phyloP scores from a whole-genome alignment of 2,797 vertebrate genomes.

The Clarias laeviceps region DNA sequence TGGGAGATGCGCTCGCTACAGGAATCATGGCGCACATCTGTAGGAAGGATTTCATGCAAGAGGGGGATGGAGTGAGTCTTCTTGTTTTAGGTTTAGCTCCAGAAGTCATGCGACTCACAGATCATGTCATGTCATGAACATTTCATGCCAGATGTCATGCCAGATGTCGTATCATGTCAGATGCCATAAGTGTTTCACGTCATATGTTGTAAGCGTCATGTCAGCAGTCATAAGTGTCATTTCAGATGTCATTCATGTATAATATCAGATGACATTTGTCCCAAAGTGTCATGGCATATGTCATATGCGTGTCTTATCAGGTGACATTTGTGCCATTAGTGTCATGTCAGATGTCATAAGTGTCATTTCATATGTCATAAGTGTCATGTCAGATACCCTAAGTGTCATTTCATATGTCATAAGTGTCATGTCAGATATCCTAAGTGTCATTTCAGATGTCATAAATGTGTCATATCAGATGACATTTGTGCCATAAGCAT shows the following conservation, averaged over 20 bases:
- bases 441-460: neutral
- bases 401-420: no score
- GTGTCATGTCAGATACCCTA: neutral
- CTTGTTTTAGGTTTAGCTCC: neutral
- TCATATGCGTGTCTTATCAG: neutral
- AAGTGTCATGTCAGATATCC: neutral
- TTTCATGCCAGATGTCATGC: no score
- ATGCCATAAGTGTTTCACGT: neutral
- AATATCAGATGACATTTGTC: no score
- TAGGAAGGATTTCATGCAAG: slow-evolving; percentile 92
- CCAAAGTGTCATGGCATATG: no score
- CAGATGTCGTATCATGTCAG: neutral
- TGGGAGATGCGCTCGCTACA: slow-evolving; percentile 91
- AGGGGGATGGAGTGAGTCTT: slow-evolving; percentile 83
- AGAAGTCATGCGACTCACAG: neutral
- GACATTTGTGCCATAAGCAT: no score
- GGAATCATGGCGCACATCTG: slow-evolving; percentile 98
- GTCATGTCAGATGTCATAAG: neutral
- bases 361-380: neutral
- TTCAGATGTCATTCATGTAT: no score
- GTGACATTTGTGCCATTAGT: neutral
- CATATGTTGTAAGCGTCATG: no score
- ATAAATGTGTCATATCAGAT: neutral
- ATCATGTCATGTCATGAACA: no score
- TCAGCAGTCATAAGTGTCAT: no score